Conservation (phyloP, 2,797 vertebrate genomes). For the Chrysocyon brachyurus region DNA sequence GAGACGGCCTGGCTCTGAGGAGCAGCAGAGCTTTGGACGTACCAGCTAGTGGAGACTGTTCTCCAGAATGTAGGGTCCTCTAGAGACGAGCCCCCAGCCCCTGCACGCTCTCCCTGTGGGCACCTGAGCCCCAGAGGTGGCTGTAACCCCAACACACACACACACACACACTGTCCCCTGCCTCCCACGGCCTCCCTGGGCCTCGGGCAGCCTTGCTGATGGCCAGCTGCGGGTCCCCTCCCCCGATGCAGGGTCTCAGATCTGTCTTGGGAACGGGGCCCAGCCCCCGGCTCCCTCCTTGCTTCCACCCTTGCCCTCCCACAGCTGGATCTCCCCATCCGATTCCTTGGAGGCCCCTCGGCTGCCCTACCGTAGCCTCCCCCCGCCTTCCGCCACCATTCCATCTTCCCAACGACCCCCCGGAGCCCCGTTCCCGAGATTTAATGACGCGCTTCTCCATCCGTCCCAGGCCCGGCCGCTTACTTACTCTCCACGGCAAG, state of each 20-base stretch:
- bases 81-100: background rate
- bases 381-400: background rate
- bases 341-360: background rate
- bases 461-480: rapidly evolving
- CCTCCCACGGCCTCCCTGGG: rapidly evolving
- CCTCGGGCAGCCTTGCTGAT: background rate
- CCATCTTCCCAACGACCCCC: constrained; percentile 56
- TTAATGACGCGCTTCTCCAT: background rate
- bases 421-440: constrained; percentile 64
- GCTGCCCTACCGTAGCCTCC: background rate
- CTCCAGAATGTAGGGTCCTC: background rate
- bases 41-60: background rate
- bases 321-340: background rate
- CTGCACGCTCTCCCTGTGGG: background rate
- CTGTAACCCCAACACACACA: rapidly evolving
- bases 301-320: too few relatives aligned
- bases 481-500: constrained; percentile 96
- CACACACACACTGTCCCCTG: background rate
- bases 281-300: background rate
- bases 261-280: background rate
- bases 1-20: background rate
- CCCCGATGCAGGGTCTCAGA: background rate
- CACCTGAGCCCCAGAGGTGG: background rate
- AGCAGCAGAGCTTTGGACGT: rapidly evolving
- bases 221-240: background rate